Conservation (phyloP, 2,113 vertebrate genomes). For the Puffinus mauretanicus region DNA sequence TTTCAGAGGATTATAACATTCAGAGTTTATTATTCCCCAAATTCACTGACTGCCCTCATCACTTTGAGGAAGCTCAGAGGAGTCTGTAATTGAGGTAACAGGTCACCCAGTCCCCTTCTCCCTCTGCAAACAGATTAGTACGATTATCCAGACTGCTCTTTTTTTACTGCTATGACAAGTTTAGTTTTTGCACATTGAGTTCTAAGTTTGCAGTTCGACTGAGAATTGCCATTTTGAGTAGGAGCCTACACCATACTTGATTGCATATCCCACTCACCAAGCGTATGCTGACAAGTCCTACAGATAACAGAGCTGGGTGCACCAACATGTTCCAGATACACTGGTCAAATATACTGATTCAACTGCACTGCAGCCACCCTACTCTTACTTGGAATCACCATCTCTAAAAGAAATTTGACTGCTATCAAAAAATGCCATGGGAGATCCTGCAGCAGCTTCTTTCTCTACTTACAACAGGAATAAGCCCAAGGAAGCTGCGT, state of each 20-base stretch:
- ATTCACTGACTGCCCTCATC: background rate
- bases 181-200: background rate
- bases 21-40: background rate
- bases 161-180: background rate
- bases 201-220: background rate
- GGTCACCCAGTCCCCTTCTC: background rate
- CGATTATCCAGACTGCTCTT: background rate
- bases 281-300: fast-evolving
- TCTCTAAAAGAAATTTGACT: background rate
- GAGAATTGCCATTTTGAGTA: background rate
- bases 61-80: background rate
- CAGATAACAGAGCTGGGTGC: background rate
- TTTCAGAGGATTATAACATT: background rate
- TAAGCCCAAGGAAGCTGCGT: background rate
- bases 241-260: background rate
- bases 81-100: background rate
- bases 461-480: background rate
- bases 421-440: fast-evolving
- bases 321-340: background rate
- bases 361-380: background rate
- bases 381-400: background rate
- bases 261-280: background rate
- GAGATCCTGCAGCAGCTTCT: background rate
- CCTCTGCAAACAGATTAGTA: background rate
- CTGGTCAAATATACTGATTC: background rate